phyloP scores from a whole-genome alignment of 2,797 vertebrate genomes.

The Spinus olivaceus region DNA sequence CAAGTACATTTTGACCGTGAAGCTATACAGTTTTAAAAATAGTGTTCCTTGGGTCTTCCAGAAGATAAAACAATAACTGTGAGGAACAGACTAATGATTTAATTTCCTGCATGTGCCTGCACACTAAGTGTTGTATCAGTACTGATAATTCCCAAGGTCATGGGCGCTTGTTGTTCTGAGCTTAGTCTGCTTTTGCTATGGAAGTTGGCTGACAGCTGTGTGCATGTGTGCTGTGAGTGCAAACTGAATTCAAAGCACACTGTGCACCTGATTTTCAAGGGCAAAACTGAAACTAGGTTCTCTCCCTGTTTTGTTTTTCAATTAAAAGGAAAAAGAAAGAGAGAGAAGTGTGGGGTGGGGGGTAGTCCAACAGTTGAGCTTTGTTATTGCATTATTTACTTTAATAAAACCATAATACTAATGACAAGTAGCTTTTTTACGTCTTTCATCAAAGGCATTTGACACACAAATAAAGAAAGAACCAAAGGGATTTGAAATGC shows the following conservation, averaged over 20 bases:
- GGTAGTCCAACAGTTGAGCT: neutral
- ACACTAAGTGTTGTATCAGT: neutral
- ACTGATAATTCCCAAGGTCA: conserved; percentile 56
- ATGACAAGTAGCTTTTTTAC: neutral
- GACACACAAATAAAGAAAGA: neutral
- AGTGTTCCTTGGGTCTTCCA: neutral
- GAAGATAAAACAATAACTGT: neutral
- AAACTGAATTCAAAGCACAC: conserved; percentile 17
- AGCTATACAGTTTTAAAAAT: neutral
- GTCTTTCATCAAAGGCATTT: neutral
- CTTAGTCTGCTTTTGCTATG: neutral
- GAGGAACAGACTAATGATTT: neutral
- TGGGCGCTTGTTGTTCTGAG: neutral
- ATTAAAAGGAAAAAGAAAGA: neutral
- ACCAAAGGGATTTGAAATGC: neutral
- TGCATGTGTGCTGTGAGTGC: neutral
- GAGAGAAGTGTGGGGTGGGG: rapidly evolving
- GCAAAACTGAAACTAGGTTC: neutral
- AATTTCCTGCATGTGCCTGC: neutral
- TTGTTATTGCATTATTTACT: neutral
- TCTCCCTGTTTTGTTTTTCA: neutral
- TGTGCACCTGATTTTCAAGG: conserved; percentile 41
- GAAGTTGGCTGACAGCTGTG: conserved; percentile 10
- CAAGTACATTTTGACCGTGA: neutral
- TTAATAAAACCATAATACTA: neutral